These are phyloP conservation scores for Clunio marinus DNA, from an alignment of 2,888 invertebrate genomes.

Conservation along the genomic window DNA sequence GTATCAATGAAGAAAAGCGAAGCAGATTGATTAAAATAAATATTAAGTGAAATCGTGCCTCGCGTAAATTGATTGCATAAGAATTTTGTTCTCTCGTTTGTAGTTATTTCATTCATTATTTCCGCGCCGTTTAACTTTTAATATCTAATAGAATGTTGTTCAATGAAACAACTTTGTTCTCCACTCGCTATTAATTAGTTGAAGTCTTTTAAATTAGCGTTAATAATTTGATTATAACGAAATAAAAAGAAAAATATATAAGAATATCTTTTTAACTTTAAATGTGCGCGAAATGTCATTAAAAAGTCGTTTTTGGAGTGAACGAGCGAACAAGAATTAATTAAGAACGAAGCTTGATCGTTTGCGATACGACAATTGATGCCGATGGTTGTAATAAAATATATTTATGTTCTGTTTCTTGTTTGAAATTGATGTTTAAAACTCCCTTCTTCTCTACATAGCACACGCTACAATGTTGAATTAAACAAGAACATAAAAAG, in stretches of 20 bases:
- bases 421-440: neutral
- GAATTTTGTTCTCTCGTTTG: neutral
- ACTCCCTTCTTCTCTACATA: neutral
- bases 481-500: no score
- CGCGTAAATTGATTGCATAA: neutral
- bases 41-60: neutral
- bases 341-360: neutral
- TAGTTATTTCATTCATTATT: neutral
- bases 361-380: neutral
- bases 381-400: neutral
- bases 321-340: neutral
- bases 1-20: constrained; percentile 10
- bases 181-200: constrained; percentile 28
- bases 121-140: no score
- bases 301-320: neutral
- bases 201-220: constrained; percentile 28
- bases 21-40: neutral
- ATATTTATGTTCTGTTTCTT: constrained; percentile 1
- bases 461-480: neutral
- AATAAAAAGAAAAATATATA: neutral
- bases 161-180: constrained; percentile 29
- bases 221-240: constrained; percentile 29
- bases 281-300: neutral
- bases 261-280: no score
- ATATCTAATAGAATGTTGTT: neutral